phyloP scores from a whole-genome alignment of 2,113 vertebrate genomes.

The Hypocryptadius cinnamomeus region DNA sequence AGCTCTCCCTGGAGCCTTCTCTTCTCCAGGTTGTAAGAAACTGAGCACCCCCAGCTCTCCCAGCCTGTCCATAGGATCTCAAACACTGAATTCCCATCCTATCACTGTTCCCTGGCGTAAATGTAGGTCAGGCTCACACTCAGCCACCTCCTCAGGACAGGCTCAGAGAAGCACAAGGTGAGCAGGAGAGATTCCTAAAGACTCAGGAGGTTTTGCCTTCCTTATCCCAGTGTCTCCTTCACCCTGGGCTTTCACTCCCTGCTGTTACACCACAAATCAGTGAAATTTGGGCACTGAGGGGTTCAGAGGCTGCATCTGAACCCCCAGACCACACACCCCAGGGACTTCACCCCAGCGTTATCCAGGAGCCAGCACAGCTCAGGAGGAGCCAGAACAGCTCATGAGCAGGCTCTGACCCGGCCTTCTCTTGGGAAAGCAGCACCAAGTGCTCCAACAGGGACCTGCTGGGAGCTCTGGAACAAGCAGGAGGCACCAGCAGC shows the following conservation, averaged over 20 bases:
- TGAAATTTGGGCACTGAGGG: no score
- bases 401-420: not conserved
- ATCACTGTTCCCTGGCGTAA: no score
- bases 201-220: not conserved
- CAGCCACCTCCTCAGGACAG: not conserved
- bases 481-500: not conserved
- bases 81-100: no score
- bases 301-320: not conserved
- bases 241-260: not conserved
- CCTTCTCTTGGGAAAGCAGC: not conserved
- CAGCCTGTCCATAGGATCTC: no score
- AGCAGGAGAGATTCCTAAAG: not conserved
- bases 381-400: not conserved
- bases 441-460: not conserved
- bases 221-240: not conserved
- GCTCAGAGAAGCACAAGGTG: not conserved
- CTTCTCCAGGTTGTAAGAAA: not conserved
- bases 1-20: not conserved
- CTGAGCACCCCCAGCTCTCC: no score
- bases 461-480: not conserved
- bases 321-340: no score
- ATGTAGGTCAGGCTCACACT: not conserved
- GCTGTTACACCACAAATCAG: not conserved
- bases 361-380: not conserved
- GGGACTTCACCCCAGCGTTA: rapidly evolving